Base-by-base conservation (phyloP, 2,888 invertebrate genomes). In the Isoperla grammatica region DNA sequence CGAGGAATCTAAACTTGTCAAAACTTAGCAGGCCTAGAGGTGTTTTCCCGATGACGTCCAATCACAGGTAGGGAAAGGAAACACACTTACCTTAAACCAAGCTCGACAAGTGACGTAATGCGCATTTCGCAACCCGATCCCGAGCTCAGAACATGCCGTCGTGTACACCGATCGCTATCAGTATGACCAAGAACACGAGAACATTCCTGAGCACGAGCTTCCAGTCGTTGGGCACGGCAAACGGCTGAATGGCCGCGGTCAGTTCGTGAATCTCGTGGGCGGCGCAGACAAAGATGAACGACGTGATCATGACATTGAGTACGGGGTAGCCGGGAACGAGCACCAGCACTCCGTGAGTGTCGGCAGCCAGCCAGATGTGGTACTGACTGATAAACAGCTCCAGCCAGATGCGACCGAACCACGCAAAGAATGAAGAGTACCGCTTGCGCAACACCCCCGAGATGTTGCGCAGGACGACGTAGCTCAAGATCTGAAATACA, bases 331-430 rank as follows among this genome's bases (percentile, higher is more conserved):
- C 87, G 0, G 97, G 97, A 57, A 97, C 79, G 19, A 98, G 76
- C 0, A 97, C 96, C 40, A 91, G 70, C 0, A 91, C 90, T 0
- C 96, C 97, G 68, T 95, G 91, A 0, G 94, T 91, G 74, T 97
- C 96, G 0, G 96, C 95, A 0, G 95, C 95, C 61, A 97, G 72
- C 96, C 96, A 97, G 59, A 96, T 93, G 70, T 97, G 97, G 65
- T 93, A 94, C 74, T 96, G 95, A 50, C 91, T 87, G 0, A 91
- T 87, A 68, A 91, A 87, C 60, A 95, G 75, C 75, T 98, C 97
- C 57, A 97, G 74, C 0, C 95, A 94, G 29, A 97, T 94, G 58
- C 86, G 83, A 0, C 97, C 97, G 68, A 96, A 92, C 90, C 96
- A 96, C 1, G 95, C 92, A 71, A 97, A 94, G 70, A 97, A 87